These are phyloP conservation scores for Trichonephila clavipes DNA, from an alignment of 1,140 invertebrate species.

Conservation along the genomic window DNA sequence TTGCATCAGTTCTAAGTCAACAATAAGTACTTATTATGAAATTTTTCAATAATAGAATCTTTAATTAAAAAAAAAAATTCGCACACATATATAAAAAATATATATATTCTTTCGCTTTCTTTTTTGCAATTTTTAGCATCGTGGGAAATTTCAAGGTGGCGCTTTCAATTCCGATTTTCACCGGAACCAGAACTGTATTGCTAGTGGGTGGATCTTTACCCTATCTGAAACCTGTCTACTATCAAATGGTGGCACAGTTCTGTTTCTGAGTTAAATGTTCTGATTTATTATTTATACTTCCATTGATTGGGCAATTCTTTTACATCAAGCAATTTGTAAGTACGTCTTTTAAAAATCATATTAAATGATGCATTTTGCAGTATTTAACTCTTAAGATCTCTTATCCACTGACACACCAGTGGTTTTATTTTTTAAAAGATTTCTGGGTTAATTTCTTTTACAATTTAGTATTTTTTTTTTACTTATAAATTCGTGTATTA, in stretches of 20 bases:
- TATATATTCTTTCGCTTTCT: too few relatives aligned
- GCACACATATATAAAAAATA: background rate
- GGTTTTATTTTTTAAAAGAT: background rate
- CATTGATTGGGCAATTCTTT: background rate
- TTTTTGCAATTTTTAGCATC: background rate
- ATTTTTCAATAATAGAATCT: too few relatives aligned
- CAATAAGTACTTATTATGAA: too few relatives aligned
- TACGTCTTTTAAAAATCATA: background rate
- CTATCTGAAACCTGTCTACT: background rate
- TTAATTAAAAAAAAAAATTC: background rate
- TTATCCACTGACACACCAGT: slow-evolving; percentile 20
- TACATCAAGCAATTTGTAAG: slow-evolving; percentile 11
- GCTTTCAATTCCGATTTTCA: slow-evolving; percentile 21
- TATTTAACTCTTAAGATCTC: background rate
- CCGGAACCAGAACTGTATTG: slow-evolving; percentile 60
- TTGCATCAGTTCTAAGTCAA: too few relatives aligned
- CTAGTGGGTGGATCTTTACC: slow-evolving; percentile 62
- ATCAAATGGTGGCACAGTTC: slow-evolving; percentile 53
- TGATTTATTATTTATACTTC: background rate
- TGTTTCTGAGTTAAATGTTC: background rate
- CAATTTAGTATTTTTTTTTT: background rate
- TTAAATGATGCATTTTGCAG: background rate
- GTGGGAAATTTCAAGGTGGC: slow-evolving; percentile 35
- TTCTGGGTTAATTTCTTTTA: background rate
- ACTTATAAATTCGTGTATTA: background rate